Base-by-base conservation (phyloP, 2,797 vertebrate genomes). In the Xenentodon cancila region DNA sequence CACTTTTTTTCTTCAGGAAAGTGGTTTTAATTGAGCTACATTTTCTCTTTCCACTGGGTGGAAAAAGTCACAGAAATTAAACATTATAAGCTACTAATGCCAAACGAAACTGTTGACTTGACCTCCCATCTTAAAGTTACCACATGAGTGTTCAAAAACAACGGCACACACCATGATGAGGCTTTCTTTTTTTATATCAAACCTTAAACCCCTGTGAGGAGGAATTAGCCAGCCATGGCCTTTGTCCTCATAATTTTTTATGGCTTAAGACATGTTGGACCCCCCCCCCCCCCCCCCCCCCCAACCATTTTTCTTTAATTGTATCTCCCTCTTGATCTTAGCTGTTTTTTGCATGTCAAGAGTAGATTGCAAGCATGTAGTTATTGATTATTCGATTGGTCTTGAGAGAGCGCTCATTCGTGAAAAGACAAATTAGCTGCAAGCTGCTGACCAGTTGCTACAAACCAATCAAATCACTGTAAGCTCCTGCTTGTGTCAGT, bases 391-490 rank as follows among this genome's bases (percentile, higher is more conserved):
- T 85, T 86, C 66, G 82, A 91, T 88, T 85, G 84, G 77, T 78
- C 77, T 75, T 56, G 76, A 82, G 86, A 88, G 85, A 88, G 85
- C 82, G 79, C 83, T 88, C 87, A 83, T 78, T 90, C 83, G 86
- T 90, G 86, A 90, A 91, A 90, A 91, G 88, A 92, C 88, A 90
- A 88, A 91, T 90, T 88, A 90, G 87, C 87, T 87, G 85, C 85
- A 84, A 91, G 87, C 80, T 87, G 91, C 91, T 90, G 90, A 91
- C 90, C 90, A 88, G 84, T 81, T 88, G 85, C 77, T 82, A 84
- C 88, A 88, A 84, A 86, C 81, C 85, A 87, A 90, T 87, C 89
- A 82, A 84, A 85, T 87, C 82, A 77, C 82, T 70, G 57, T 71
- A 72, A 81, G 77, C 73, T 59, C 74, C 77, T 85, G 84, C 75